A percentile compares a stretch with the other conserved stretches of the same genome.
Evolutionary conservation across 2,888 invertebrate genomes (phyloP).

Genomic region (Apodemia duryi): DNA sequence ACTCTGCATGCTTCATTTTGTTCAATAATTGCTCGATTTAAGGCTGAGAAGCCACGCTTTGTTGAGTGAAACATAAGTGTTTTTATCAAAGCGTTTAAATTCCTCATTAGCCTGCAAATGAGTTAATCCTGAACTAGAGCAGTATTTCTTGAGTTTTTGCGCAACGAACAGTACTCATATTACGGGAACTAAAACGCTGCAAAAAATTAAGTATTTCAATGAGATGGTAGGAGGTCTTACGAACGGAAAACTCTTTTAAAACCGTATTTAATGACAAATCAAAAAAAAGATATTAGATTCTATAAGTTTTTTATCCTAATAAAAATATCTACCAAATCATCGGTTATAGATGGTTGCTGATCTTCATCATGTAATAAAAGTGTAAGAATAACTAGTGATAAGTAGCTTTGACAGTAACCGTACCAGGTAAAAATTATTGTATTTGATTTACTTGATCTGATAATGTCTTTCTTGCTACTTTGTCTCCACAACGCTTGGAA

Average conservation of each 20-base stretch:
- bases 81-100: conserved; percentile 22
- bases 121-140: conserved; percentile 16
- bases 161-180: not conserved
- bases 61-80: conserved; percentile 13
- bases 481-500: not conserved
- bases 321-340: no score
- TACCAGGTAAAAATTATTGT: not conserved
- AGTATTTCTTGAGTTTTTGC: conserved; percentile 3
- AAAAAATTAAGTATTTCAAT: not conserved
- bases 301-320: no score
- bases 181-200: not conserved
- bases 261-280: not conserved
- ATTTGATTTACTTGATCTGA: not conserved
- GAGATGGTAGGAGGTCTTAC: not conserved
- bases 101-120: conserved; percentile 29
- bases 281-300: no score
- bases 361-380: no score
- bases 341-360: no score
- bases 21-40: conserved; percentile 25
- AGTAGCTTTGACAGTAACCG: not conserved
- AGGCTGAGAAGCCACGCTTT: conserved; percentile 29
- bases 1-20: conserved; percentile 25
- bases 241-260: not conserved
- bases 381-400: no score
- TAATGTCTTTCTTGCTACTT: not conserved